Base-by-base conservation (phyloP, 2,888 invertebrate genomes). In the Lepidocyrtinus sp. region DNA sequence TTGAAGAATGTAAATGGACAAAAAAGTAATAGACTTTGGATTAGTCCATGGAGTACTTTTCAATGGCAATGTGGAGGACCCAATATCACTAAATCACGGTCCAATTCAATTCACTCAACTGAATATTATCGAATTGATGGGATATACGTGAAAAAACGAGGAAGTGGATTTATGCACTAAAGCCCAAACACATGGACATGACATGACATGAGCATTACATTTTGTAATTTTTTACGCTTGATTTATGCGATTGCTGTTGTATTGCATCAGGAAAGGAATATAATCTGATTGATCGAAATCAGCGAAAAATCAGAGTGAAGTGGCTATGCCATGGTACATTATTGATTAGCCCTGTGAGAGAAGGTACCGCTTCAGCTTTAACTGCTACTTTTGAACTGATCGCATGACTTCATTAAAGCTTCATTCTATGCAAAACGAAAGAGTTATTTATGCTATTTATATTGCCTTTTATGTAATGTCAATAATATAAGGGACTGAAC, bases 21-120 rank as follows among this genome's bases (percentile, higher is more conserved):
- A 59, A 59, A 59, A 59, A 59, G 12, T 7, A 50, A 50, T 50
- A 17, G 50, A 50, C 17, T 50, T 50, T 59, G 21, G 59, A 59
- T 59, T 59, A 59, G 59, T 21, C 59, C 19, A 46, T 61, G 67
- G 36, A 74, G 65, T 65, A 64, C 64, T 73, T 73, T 75, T 75
- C 75, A 75, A 75, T 75, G 75, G 69, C 75, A 69, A 69, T 63
- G 69, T 75, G 75, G 75, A 75, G 75, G 69, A 75, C 69, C 69
- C 75, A 75, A 69, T 65, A 75, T 68, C 75, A 69, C 26, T 75
- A 75, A 75, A 75, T 75, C 75, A 75, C 19, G 36, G 17, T 67
- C 25, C 9, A 50, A 45, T 62, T 7, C n/a, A n/a, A n/a, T n/a
- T n/a, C n/a, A n/a, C n/a, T n/a, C n/a, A n/a, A n/a, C n/a, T n/a